Conservation (phyloP, 1,140 invertebrate genomes). For the Anoplolepis gracilipes region DNA sequence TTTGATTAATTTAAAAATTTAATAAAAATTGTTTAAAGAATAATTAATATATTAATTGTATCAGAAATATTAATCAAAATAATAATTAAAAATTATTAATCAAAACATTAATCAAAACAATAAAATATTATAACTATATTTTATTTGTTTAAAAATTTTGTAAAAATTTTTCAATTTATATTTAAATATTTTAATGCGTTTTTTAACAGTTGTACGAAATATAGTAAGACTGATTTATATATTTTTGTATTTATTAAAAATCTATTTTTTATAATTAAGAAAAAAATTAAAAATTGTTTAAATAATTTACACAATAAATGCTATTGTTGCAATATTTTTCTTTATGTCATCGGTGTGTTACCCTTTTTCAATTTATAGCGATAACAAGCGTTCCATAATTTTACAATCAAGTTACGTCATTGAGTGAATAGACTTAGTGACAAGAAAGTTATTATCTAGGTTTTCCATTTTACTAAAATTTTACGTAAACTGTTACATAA, state of each 20-base stretch:
- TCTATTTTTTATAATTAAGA: neutral
- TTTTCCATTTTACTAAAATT: neutral
- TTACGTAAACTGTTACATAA: conserved; percentile 36
- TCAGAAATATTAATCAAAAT: neutral
- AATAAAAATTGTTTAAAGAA: conserved; percentile 12
- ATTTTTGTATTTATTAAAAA: neutral
- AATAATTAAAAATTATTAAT: too few species aligned
- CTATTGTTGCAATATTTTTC: neutral
- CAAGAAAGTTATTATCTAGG: neutral
- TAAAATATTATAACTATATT: neutral
- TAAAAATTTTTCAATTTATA: neutral
- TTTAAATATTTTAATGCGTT: neutral
- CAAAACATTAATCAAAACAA: neutral
- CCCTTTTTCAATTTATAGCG: neutral
- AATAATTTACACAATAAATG: neutral
- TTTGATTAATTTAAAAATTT: conserved; percentile 7
- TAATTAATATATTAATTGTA: too few species aligned
- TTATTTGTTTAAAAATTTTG: neutral
- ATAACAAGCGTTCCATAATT: neutral
- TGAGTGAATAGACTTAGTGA: neutral
- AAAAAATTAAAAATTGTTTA: neutral
- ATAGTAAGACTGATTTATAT: neutral
- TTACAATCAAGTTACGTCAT: neutral
- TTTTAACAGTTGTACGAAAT: neutral
- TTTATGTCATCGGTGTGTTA: neutral